Base-by-base conservation (phyloP, 2,113 vertebrate genomes). In the Oxyruncus cristatus region DNA sequence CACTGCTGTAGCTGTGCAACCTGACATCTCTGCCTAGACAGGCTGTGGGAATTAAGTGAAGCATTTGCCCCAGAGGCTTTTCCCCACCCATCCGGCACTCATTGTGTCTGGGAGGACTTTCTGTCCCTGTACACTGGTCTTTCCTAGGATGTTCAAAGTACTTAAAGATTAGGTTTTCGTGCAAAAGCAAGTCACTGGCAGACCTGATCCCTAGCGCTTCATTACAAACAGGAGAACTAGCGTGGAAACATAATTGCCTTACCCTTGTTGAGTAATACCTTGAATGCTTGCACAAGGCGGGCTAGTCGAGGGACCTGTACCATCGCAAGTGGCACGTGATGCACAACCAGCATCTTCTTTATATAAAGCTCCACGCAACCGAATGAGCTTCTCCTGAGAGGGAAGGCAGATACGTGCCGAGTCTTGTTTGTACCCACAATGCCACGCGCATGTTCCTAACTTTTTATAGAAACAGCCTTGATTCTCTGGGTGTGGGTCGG, bases 381-480 rank as follows among this genome's bases (percentile, higher is more conserved):
- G 5, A 75, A 71, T 13, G 6, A 61, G 37, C 26, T 62, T 81
- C 88, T 84, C 82, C n/a, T 59, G 58, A 91, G 53, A 66, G 59
- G 27, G 77, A 75, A 81, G 71, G 65, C 75, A 88, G 42, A 85
- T 72, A 81, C 8, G 2, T 94, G 92, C 92, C 0, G 7, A 55
- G 67, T 89, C 74, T 95, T 85, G 75, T 84, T 83, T 88, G 62
- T 95, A 75, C 58, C 50, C 81, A 37, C 55, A 88, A 71, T 90
- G 67, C 46, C 46, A 72, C 0, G 3, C 24, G 12, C 49, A 39
- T 68, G 68, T 88, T 88, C 62, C 35, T 88, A 70, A 70, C 90
- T 94, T 97, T 96, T 97, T 95, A 63, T 66, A 80, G 90, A 96
- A 95, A 58, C 35, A 14, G 59, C 49, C 62, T 74, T 47, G 35